Evolutionary conservation across 2,888 invertebrate genomes (phyloP).

Genomic region (Eurytoma californica): DNA sequence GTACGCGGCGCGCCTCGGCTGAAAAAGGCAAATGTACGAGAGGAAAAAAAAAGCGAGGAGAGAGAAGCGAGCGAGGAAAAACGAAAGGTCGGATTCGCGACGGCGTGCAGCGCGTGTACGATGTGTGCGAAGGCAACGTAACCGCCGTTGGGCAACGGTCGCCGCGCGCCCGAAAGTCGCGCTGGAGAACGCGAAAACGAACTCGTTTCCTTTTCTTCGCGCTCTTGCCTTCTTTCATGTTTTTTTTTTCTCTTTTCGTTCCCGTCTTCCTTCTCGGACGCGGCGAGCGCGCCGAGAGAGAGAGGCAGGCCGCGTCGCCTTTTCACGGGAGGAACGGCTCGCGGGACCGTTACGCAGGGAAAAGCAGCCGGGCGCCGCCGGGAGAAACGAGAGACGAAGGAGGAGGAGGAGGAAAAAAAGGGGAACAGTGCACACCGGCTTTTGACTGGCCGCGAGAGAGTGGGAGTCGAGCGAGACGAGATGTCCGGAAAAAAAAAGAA

Average conservation of each 20-base stretch:
- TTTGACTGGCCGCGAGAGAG: background rate
- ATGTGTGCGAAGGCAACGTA: too few relatives aligned
- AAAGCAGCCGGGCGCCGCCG: slow-evolving; percentile 23
- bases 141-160: too few relatives aligned
- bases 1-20: slow-evolving; percentile 1
- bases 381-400: slow-evolving; percentile 21
- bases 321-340: slow-evolving; percentile 25
- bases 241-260: slow-evolving; percentile 10
- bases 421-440: slow-evolving; percentile 17
- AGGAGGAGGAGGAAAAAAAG: slow-evolving; percentile 16
- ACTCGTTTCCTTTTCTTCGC: slow-evolving; percentile 45
- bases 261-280: slow-evolving; percentile 35
- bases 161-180: background rate
- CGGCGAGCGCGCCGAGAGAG: slow-evolving; percentile 32
- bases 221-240: too few relatives aligned
- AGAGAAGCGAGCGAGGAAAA: too few relatives aligned
- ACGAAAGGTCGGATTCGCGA: too few relatives aligned
- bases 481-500: background rate
- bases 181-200: background rate
- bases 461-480: background rate
- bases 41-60: too few relatives aligned
- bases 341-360: slow-evolving; percentile 45
- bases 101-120: too few relatives aligned
- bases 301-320: slow-evolving; percentile 9
- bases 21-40: too few relatives aligned